Evolutionary conservation across 2,797 vertebrate species (phyloP), one percentile per base, ranked within the genome.

Genomic region (Leptatherina wallacei): DNA sequence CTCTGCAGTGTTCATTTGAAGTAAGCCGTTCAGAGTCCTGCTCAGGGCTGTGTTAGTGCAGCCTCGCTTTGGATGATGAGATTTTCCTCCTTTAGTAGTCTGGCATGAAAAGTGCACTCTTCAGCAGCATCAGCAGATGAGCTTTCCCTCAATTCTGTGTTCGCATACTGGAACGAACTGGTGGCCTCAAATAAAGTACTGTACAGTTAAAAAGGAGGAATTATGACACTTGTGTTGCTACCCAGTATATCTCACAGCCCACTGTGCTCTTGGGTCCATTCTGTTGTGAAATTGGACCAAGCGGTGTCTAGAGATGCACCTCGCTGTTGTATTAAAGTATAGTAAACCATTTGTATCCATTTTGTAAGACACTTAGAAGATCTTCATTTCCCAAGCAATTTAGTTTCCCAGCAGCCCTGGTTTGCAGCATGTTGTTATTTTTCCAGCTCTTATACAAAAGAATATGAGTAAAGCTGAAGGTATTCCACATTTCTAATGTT

Each of bases 41-140:
- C 86, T 90, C 83, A 61, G 81, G 85, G 85, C 85, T 71, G 71
- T 82, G 85, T 82, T 77, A 61, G 73, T 85, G 78, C 78, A 61
- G 69, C 84, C 66, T 83, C 36, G 52, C 79, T 87, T 83, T 68
- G 86, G 89, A 90, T 89, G 90, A 91, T 88, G 88, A 84, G 85
- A 91, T 88, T 85, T 85, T 85, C 65, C 80, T 91, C 83, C 71
- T 83, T 65, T 78, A 89, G 79, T 83, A 81, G 82, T 70, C 87
- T 90, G 92, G 88, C 84, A 69, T 62, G 69, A 84, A 88, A 94
- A 94, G 86, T 89, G 90, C 93, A 80, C 42, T 27, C 81, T 92
- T 94, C 92, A 94, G 93, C 92, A 93, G 82, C 72, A 78, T 87
- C 72, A 76, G 77, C 88, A 81, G 85, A 90, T 84, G 88, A 88